Evolutionary conservation across 2,797 vertebrate species (phyloP), one percentile per base, ranked within the genome.

Genomic region (Enteromius thamalakanensis): DNA sequence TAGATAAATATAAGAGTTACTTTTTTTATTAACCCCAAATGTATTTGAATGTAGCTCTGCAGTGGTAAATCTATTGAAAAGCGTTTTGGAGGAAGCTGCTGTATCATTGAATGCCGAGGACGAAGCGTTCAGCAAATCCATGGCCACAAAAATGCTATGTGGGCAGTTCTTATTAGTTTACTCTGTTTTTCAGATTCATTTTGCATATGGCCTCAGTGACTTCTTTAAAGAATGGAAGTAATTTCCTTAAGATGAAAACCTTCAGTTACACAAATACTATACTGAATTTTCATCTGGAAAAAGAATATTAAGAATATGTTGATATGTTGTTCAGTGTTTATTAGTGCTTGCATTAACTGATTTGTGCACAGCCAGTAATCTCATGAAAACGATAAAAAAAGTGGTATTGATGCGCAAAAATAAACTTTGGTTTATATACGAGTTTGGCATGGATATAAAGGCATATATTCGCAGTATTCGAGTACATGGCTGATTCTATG

Each of bases 61-160:
- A 51, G 10, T 34, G 76, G n/a, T n/a, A 9, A 10, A 64, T 23
- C 12, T 49, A 37, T 75, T 75, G 32, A n/a, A 79, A 26, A 65
- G 0, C 1, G 0, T 34, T 6, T 80, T 29, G 26, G 11, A 11
- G 53, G 47, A 47, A 34, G 71, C n/a, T 72, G 53, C 53, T 60
- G 53, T 60, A 17, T 60, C 11, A 23, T 47, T 60, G 37, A 80
- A 80, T 32, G 69, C 69, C 14, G 14, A 3, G 37, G 37, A 17
- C n/a, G 9, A 37, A 81, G 78, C 29, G 14, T 58, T 81, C 42
- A 64, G 14, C 69, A 51, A 74, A 74, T 37, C 29, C 42, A 91
- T 72, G 5, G 91, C 94, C 92, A 88, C 92, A 89, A 88, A 87
- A 90, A 92, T 92, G 90, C 87, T 87, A 86, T 91, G 91, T 85